Conservation (phyloP, 2,888 invertebrate species). For the Euplexia lucipara region DNA sequence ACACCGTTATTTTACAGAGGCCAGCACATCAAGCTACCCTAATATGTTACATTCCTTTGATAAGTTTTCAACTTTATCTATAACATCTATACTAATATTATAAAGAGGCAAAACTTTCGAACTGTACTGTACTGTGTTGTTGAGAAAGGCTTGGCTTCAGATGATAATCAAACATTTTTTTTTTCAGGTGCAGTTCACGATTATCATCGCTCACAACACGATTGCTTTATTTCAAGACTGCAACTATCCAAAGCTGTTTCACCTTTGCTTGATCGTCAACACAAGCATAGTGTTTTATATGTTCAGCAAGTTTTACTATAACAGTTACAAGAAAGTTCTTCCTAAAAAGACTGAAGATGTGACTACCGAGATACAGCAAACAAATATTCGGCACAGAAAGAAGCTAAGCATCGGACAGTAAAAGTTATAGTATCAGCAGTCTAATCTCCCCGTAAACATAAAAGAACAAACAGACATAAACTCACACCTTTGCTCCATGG, state of each 20-base stretch:
- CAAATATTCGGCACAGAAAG: not conserved
- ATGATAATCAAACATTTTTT: constrained; percentile 28
- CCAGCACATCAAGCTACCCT: no score
- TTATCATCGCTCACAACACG: constrained; percentile 92
- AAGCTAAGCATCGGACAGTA: constrained; percentile 51
- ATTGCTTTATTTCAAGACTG: constrained; percentile 90
- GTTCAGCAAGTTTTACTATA: constrained; percentile 93
- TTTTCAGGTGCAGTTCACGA: constrained; percentile 92
- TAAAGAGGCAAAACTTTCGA: not conserved
- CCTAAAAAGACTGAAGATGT: constrained; percentile 46
- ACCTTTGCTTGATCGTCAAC: constrained; percentile 90
- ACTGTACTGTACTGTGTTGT: no score
- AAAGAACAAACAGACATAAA: no score
- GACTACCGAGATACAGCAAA: not conserved
- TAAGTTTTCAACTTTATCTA: no score
- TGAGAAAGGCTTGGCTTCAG: no score
- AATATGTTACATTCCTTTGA: no score
- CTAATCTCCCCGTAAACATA: no score
- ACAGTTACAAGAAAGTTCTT: constrained; percentile 86
- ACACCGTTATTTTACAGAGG: no score
- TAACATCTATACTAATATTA: not conserved
- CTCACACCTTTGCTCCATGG: no score
- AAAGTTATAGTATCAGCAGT: no score
- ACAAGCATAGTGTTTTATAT: constrained; percentile 92
- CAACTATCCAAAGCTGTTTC: constrained; percentile 92